Percentiles rank a stretch among this genome's conserved stretches.
Evolutionary conservation across 2,113 vertebrate species (phyloP).

Genomic region (Chamaetylas fuelleborni): DNA sequence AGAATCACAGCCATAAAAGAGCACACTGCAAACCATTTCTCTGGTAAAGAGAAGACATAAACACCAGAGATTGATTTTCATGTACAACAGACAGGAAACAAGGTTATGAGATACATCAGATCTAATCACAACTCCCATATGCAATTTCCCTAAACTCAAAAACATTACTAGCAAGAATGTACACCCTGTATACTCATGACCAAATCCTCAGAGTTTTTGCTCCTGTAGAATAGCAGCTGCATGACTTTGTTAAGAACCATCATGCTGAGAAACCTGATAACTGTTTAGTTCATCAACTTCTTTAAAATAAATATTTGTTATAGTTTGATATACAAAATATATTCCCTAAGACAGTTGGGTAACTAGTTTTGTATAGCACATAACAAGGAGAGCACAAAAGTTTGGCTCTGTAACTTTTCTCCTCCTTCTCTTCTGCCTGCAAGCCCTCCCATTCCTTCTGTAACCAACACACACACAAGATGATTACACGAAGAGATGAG

Average conservation of each 20-base stretch:
- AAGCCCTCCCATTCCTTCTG: neutral
- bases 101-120: neutral
- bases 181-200: neutral
- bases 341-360: neutral
- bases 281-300: neutral
- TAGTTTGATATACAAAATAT: neutral
- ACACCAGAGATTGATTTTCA: neutral
- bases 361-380: neutral
- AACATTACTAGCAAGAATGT: neutral
- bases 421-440: neutral
- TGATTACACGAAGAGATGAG: neutral
- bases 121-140: neutral
- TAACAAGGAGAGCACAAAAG: neutral
- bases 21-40: neutral
- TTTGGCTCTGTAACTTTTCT: neutral
- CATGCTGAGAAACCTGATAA: neutral
- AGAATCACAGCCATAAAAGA: neutral
- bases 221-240: neutral
- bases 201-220: neutral
- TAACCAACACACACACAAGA: neutral
- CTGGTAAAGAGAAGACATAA: neutral
- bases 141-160: neutral
- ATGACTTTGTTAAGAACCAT: neutral
- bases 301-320: neutral
- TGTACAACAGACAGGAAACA: neutral